These are phyloP conservation scores for Stenurella melanura DNA, from an alignment of 2,888 invertebrate genomes.

Conservation along the genomic window DNA sequence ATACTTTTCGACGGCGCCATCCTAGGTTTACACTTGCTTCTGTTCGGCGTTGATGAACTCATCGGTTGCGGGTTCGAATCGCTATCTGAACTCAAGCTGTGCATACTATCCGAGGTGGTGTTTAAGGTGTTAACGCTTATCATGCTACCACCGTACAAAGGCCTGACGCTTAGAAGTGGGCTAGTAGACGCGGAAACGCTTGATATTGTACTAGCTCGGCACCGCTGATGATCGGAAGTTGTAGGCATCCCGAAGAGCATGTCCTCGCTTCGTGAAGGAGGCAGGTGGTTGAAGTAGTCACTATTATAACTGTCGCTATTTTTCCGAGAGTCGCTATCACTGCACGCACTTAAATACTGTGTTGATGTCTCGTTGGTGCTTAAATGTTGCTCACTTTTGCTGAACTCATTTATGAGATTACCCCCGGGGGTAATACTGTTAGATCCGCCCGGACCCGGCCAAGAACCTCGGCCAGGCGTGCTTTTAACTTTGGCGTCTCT, in stretches of 20 bases:
- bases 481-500: constrained; percentile 85
- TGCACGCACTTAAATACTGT: constrained; percentile 76
- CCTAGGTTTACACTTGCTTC: constrained; percentile 73
- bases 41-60: constrained; percentile 74
- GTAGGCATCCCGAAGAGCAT: constrained; percentile 75
- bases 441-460: constrained; percentile 86
- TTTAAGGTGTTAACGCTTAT: constrained; percentile 79
- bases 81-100: constrained; percentile 81
- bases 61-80: constrained; percentile 76
- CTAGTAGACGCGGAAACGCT: constrained; percentile 82
- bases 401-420: constrained; percentile 78
- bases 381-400: constrained; percentile 88
- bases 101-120: constrained; percentile 79
- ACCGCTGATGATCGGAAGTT: constrained; percentile 59
- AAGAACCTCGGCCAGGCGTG: constrained; percentile 87
- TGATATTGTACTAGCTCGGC: constrained; percentile 75
- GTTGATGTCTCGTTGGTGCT: constrained; percentile 77
- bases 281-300: constrained; percentile 75
- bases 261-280: constrained; percentile 88
- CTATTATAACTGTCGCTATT: constrained; percentile 69
- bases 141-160: constrained; percentile 79
- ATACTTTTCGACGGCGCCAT: constrained; percentile 79
- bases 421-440: constrained; percentile 74
- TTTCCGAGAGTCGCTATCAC: constrained; percentile 69
- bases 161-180: constrained; percentile 80